These are phyloP conservation scores for Carcinoscorpius rotundicauda DNA, from an alignment of 1,140 invertebrate species.

Conservation along the genomic window DNA sequence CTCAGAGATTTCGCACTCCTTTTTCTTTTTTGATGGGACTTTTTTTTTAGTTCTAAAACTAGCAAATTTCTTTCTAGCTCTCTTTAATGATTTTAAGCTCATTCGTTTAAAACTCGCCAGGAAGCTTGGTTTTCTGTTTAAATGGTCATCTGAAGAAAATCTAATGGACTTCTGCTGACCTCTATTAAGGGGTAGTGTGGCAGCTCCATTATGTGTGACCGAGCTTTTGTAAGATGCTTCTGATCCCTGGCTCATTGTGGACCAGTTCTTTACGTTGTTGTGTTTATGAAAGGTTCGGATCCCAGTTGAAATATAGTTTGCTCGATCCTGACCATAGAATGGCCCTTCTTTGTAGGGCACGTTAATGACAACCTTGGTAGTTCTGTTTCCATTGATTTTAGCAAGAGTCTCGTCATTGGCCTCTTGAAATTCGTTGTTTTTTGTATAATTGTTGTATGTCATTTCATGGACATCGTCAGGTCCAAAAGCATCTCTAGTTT, in stretches of 20 bases:
- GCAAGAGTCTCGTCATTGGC: too few relatives aligned
- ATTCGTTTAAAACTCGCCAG: conserved; percentile 16
- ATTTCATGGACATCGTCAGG: too few relatives aligned
- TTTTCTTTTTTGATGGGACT: not conserved
- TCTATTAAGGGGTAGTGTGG: conserved; percentile 4
- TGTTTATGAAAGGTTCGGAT: conserved; percentile 9
- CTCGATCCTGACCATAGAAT: not conserved
- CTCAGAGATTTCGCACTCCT: conserved; percentile 14
- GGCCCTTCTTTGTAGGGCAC: conserved; percentile 3
- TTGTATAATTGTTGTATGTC: too few relatives aligned
- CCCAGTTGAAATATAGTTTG: not conserved
- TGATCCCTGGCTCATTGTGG: conserved; percentile 13
- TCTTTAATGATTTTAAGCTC: conserved; percentile 15
- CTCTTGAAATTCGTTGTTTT: too few relatives aligned
- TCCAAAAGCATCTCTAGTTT: too few relatives aligned
- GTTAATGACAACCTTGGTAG: conserved; percentile 13
- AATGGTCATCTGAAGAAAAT: conserved; percentile 16
- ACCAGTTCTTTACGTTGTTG: conserved; percentile 14
- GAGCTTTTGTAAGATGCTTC: conserved; percentile 7
- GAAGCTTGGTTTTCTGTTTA: conserved; percentile 6
- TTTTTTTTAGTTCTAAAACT: too few relatives aligned
- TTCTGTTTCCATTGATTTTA: conserved; percentile 14
- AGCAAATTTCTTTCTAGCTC: conserved; percentile 5
- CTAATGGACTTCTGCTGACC: conserved; percentile 10
- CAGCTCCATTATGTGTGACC: not conserved